Percentiles rank a stretch among this genome's conserved stretches.
phyloP scores from a whole-genome alignment of 35 echinoderm and acorn worm genomes.

The Anneissia japonica region DNA sequence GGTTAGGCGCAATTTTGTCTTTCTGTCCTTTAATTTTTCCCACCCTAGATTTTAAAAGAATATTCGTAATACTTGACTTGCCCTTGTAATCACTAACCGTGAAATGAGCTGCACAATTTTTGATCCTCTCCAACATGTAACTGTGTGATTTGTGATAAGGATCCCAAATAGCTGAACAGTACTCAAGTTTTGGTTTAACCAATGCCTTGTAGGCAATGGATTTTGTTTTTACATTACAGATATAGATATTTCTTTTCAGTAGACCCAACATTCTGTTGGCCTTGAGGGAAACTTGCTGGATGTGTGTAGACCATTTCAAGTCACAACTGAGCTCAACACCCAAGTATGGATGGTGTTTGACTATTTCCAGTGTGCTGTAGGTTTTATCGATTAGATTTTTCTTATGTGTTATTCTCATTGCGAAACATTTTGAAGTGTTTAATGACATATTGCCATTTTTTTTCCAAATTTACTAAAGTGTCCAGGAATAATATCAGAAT shows the following conservation, averaged over 20 bases:
- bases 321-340: slow-evolving; percentile 26
- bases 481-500: too few relatives aligned
- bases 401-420: slow-evolving; percentile 38
- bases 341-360: slow-evolving; percentile 13
- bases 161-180: too few relatives aligned
- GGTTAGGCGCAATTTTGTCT: not conserved
- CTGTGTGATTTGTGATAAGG: too few relatives aligned
- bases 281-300: slow-evolving; percentile 18
- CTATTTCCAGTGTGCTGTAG: slow-evolving; percentile 6
- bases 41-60: not conserved
- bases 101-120: not conserved
- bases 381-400: slow-evolving; percentile 7
- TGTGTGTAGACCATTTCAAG: slow-evolving; percentile 16
- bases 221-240: slow-evolving; percentile 5
- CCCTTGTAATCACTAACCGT: slow-evolving; percentile 4
- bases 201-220: slow-evolving; percentile 19
- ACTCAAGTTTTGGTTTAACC: too few relatives aligned
- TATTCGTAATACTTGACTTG: not conserved
- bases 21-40: not conserved
- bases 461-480: slow-evolving; percentile 14
- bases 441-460: slow-evolving; percentile 31
- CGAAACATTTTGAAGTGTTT: slow-evolving; percentile 32
- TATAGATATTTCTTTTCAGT: slow-evolving; percentile 25
- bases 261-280: slow-evolving; percentile 45
- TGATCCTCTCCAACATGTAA: not conserved